phyloP scores from a whole-genome alignment of 2,888 invertebrate species.

The Drosophila affinis region DNA sequence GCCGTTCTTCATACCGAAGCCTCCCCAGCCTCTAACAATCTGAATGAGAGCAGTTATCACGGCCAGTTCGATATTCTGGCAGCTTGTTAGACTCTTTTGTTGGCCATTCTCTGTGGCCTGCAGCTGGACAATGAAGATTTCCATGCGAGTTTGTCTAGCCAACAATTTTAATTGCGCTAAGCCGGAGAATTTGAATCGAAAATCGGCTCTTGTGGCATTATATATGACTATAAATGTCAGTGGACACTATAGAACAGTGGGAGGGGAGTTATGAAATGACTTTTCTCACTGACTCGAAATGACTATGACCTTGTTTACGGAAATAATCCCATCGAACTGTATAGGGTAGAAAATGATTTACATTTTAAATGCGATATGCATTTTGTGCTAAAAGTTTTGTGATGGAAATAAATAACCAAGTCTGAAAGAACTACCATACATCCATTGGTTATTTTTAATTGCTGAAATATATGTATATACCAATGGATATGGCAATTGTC shows the following conservation, averaged over 20 bases:
- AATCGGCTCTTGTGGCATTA: constrained; percentile 15
- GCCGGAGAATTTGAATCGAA: constrained; percentile 20
- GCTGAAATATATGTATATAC: not conserved
- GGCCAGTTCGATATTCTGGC: constrained; percentile 26
- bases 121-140: constrained; percentile 12
- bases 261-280: constrained; percentile 32
- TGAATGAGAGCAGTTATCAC: constrained; percentile 59
- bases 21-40: constrained; percentile 2
- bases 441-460: not conserved
- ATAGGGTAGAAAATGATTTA: not conserved
- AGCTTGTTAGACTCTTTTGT: constrained; percentile 50
- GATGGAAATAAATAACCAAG: too few relatives aligned
- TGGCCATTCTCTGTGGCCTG: constrained; percentile 16
- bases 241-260: constrained; percentile 27
- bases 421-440: too few relatives aligned
- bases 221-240: constrained; percentile 2
- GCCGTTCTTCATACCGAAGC: constrained; percentile 40
- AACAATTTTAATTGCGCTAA: constrained; percentile 28
- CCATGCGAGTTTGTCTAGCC: constrained; percentile 5
- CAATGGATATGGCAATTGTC: not conserved
- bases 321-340: constrained; percentile 1
- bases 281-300: constrained; percentile 19
- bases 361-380: not conserved
- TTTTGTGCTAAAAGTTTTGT: not conserved
- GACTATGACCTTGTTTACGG: constrained; percentile 6